These are phyloP conservation scores for Phyllotreta striolata DNA, from an alignment of 2,888 invertebrate species.

Conservation along the genomic window DNA sequence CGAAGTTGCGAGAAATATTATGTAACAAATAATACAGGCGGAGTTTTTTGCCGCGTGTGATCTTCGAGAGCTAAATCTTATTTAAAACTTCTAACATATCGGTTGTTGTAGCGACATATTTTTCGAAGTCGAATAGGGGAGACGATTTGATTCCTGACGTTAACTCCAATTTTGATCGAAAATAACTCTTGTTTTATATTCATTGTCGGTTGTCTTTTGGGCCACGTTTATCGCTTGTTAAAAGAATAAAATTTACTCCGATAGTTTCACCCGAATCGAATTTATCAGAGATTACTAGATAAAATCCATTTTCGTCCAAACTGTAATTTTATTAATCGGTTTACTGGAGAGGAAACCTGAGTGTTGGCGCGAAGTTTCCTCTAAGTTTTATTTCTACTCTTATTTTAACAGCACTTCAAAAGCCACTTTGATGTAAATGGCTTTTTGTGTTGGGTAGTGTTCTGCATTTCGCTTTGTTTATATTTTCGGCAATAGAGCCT, in stretches of 20 bases:
- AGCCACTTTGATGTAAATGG: slow-evolving; percentile 24
- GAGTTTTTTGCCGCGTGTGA: not conserved
- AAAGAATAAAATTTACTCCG: too few relatives aligned
- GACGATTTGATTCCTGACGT: not conserved
- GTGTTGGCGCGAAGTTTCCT: slow-evolving; percentile 18
- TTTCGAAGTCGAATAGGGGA: not conserved
- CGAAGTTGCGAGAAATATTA: slow-evolving; percentile 1
- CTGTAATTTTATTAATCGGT: slow-evolving; percentile 22
- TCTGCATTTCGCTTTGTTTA: slow-evolving; percentile 24
- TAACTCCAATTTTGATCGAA: not conserved
- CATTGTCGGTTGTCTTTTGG: too few relatives aligned
- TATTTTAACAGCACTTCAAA: slow-evolving; percentile 18
- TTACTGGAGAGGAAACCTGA: slow-evolving; percentile 15
- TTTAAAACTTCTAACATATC: not conserved
- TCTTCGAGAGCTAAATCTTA: slow-evolving; percentile 3
- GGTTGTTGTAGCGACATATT: slow-evolving; percentile 1
- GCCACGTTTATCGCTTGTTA: too few relatives aligned
- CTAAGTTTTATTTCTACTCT: slow-evolving; percentile 14
- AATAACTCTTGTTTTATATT: too few relatives aligned
- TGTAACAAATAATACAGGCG: slow-evolving; percentile 1
- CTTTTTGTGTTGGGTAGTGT: slow-evolving; percentile 22
- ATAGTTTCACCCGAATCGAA: too few relatives aligned
- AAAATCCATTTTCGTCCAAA: slow-evolving; percentile 5
- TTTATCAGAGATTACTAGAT: too few relatives aligned
- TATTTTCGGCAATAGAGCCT: slow-evolving; percentile 4